A percentile compares a stretch with the other conserved stretches of the same genome.
These are phyloP conservation scores for Macrosoma leucophasiata DNA, from an alignment of 2,888 invertebrate genomes.

Conservation along the genomic window DNA sequence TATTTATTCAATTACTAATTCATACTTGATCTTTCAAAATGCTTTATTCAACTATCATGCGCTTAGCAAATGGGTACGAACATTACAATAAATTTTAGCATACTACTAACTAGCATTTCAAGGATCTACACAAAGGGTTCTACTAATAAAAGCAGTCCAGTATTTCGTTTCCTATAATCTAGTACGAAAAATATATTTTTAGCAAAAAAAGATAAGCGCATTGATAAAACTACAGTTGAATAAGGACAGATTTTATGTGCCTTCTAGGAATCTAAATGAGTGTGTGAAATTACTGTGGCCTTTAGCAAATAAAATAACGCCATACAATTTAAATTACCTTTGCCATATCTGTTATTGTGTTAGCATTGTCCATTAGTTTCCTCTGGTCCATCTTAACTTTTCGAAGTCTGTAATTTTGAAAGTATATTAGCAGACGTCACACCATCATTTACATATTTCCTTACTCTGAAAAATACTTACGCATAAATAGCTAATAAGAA, in stretches of 20 bases:
- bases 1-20: constrained; percentile 1
- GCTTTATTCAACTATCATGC: constrained; percentile 24
- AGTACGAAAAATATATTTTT: background rate
- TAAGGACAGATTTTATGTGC: constrained; percentile 32
- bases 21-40: constrained; percentile 5
- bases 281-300: constrained; percentile 60
- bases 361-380: constrained; percentile 99
- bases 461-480: constrained; percentile 77
- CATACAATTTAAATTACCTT: constrained; percentile 82
- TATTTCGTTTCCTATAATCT: no score
- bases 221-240: no score
- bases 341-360: constrained; percentile 99
- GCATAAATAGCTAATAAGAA: constrained; percentile 99
- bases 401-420: constrained; percentile 85
- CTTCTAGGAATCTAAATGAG: constrained; percentile 49
- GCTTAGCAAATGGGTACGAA: constrained; percentile 30
- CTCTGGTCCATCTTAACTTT: constrained; percentile 99
- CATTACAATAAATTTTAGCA: constrained; percentile 7
- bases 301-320: constrained; percentile 25
- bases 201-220: no score
- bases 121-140: no score
- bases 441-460: background rate
- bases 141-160: no score
- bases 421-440: constrained; percentile 14
- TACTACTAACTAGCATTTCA: background rate